phyloP scores from a whole-genome alignment of 2,113 vertebrate genomes.

The Sinocyclocheilus anophthalmus region DNA sequence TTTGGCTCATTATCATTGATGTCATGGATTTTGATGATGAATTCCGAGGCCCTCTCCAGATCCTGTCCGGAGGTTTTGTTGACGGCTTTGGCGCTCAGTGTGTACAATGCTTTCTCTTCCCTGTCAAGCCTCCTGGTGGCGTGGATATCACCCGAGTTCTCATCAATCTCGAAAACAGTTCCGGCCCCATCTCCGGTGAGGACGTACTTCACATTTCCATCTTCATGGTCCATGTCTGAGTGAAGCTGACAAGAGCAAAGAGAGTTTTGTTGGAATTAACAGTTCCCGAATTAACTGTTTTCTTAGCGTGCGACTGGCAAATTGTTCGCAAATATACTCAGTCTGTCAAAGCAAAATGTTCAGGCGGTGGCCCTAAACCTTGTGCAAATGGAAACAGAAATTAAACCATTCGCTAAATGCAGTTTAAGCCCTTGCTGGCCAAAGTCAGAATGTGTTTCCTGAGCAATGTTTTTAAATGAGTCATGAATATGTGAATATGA shows the following conservation, averaged over 20 bases:
- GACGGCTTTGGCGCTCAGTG: slow-evolving; percentile 91
- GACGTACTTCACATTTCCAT: slow-evolving; percentile 93
- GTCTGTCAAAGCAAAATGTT: slow-evolving; percentile 37
- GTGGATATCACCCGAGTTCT: slow-evolving; percentile 97
- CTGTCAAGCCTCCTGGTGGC: slow-evolving; percentile 95
- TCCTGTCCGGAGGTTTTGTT: slow-evolving; percentile 87
- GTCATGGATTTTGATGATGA: slow-evolving; percentile 98
- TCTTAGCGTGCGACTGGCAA: slow-evolving; percentile 10
- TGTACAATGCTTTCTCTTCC: slow-evolving; percentile 92
- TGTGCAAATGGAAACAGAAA: slow-evolving; percentile 35
- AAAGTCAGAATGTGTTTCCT: slow-evolving; percentile 9
- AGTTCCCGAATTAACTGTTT: background rate
- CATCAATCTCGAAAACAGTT: slow-evolving; percentile 91
- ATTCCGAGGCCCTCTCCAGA: slow-evolving; percentile 94
- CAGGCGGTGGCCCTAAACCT: background rate
- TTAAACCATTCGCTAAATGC: slow-evolving; percentile 25
- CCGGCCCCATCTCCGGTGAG: slow-evolving; percentile 95
- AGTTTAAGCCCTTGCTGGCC: slow-evolving; percentile 10
- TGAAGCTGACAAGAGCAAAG: slow-evolving; percentile 81
- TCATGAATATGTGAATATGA: slow-evolving; percentile 34
- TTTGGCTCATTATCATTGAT: slow-evolving; percentile 98
- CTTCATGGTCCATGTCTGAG: slow-evolving; percentile 95
- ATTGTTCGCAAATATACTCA: slow-evolving; percentile 35
- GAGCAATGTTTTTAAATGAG: slow-evolving; percentile 38
- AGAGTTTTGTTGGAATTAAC: slow-evolving; percentile 11